A percentile compares a stretch with the other conserved stretches of the same genome.
Evolutionary conservation across 2,113 vertebrate species (phyloP).

Genomic region (Polyodon spathula): DNA sequence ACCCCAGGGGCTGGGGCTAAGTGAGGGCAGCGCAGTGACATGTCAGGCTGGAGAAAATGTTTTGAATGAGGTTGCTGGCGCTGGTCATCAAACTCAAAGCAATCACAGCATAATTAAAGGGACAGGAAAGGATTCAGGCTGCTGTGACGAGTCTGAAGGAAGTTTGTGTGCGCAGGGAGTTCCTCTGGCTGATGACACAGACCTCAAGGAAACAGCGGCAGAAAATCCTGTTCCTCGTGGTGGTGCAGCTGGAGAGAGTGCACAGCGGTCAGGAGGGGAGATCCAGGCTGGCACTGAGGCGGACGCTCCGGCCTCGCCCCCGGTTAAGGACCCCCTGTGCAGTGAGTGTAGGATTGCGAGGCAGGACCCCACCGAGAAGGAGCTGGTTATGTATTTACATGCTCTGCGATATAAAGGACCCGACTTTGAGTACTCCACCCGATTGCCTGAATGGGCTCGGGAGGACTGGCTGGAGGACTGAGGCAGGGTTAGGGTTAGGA

Average conservation of each 20-base stretch:
- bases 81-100: background rate
- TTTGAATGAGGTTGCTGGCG: background rate
- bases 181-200: background rate
- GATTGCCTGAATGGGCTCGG: slow-evolving; percentile 78
- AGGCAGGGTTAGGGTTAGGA: no score
- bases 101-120: background rate
- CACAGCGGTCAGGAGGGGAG: background rate
- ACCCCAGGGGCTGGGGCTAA: background rate
- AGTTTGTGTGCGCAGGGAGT: background rate
- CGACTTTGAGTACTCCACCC: slow-evolving; percentile 80
- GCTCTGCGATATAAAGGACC: slow-evolving; percentile 86
- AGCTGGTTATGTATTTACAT: slow-evolving; percentile 91
- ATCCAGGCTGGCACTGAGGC: background rate
- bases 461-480: slow-evolving; percentile 72
- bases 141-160: no score
- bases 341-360: slow-evolving; percentile 68
- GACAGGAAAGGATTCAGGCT: background rate
- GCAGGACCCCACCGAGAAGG: slow-evolving; percentile 74
- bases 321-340: slow-evolving; percentile 70
- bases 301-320: no score
- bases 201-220: background rate
- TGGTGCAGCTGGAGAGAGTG: slow-evolving; percentile 9
- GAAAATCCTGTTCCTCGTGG: background rate
- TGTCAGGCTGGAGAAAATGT: rapidly evolving
- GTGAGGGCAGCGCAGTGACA: background rate